Evolutionary conservation across 53 echinoderm and acorn worm species (phyloP).

Genomic region (Holothuria leucospilota): DNA sequence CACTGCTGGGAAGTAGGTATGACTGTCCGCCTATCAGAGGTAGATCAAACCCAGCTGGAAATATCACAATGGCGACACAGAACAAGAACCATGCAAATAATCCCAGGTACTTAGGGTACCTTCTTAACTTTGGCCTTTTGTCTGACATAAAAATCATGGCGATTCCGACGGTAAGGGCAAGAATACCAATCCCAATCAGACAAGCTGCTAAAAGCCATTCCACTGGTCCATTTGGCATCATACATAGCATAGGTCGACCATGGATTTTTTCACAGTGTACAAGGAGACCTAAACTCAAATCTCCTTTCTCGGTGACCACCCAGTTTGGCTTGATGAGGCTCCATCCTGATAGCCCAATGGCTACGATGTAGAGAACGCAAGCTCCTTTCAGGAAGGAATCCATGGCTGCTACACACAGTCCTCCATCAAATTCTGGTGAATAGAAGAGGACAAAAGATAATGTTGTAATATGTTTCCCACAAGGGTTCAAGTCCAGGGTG

Average conservation of each 20-base stretch:
- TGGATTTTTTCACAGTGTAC: slow-evolving; percentile 92
- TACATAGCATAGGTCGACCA: slow-evolving; percentile 87
- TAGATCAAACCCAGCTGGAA: slow-evolving; percentile 92
- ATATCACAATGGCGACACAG: slow-evolving; percentile 95
- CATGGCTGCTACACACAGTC: slow-evolving; percentile 43
- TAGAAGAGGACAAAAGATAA: too few species aligned
- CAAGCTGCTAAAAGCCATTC: slow-evolving; percentile 88
- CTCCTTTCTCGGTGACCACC: slow-evolving; percentile 82
- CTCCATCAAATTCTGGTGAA: too few species aligned
- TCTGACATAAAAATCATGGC: slow-evolving; percentile 81
- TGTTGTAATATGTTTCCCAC: too few species aligned
- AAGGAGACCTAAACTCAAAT: slow-evolving; percentile 82
- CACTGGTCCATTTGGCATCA: slow-evolving; percentile 71
- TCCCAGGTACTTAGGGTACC: slow-evolving; percentile 95
- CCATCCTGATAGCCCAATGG: slow-evolving; percentile 74
- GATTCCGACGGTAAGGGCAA: slow-evolving; percentile 74
- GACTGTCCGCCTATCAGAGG: slow-evolving; percentile 92
- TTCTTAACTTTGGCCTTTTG: slow-evolving; percentile 77
- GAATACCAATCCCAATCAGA: slow-evolving; percentile 79
- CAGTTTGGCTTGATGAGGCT: slow-evolving; percentile 84
- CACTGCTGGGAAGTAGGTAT: slow-evolving; percentile 88
- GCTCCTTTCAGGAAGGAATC: slow-evolving; percentile 95
- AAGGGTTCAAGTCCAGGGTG: too few species aligned
- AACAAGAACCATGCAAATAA: slow-evolving; percentile 86
- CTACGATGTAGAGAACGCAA: slow-evolving; percentile 84